Conservation (phyloP, 2,888 invertebrate genomes). For the Ectropis crepuscularia region DNA sequence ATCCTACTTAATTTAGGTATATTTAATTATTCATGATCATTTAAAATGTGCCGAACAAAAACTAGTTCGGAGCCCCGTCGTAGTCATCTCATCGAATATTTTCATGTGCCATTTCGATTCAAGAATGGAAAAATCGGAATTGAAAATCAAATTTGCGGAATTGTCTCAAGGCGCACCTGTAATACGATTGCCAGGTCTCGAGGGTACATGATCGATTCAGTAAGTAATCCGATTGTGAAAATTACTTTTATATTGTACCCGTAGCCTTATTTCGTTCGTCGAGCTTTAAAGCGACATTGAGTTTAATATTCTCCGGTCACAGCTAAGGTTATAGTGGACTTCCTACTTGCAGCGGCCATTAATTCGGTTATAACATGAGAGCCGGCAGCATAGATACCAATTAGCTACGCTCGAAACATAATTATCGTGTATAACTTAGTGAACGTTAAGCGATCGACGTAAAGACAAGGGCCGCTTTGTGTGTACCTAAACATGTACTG, state of each 20-base stretch:
- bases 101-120: neutral
- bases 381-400: conserved; percentile 17
- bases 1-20: neutral
- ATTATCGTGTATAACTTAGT: conserved; percentile 13
- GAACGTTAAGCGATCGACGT: conserved; percentile 20
- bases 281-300: conserved; percentile 24
- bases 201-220: conserved; percentile 52
- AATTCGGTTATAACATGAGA: conserved; percentile 21
- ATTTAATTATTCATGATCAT: conserved; percentile 1
- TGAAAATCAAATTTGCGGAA: conserved; percentile 17
- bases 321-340: conserved; percentile 28
- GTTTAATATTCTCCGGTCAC: conserved; percentile 19
- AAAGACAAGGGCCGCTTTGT: conserved; percentile 5
- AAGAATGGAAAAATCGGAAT: conserved; percentile 7
- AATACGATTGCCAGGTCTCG: conserved; percentile 62
- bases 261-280: conserved; percentile 6
- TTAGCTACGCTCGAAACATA: conserved; percentile 19
- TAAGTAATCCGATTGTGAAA: conserved; percentile 59
- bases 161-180: conserved; percentile 41
- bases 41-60: conserved; percentile 6
- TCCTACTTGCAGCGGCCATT: conserved; percentile 36
- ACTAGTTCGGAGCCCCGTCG: conserved; percentile 8
- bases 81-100: neutral
- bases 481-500: conserved; percentile 2
- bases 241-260: conserved; percentile 42